These are phyloP conservation scores for Brachionus rubens DNA, from an alignment of 1,140 invertebrate genomes.

Conservation along the genomic window DNA sequence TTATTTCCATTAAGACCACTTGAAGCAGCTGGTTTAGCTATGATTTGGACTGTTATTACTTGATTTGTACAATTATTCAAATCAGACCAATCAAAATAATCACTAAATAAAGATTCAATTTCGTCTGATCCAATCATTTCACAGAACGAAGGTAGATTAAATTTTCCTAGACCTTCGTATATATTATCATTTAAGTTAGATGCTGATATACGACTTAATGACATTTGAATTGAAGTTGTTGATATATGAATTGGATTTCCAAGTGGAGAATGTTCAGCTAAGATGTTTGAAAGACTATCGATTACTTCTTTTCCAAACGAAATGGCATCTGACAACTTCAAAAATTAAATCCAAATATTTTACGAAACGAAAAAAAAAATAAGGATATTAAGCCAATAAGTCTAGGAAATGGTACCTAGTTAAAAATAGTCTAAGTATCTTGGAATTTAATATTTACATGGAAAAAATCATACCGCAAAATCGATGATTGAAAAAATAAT, in stretches of 20 bases:
- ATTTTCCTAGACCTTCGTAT: slow-evolving; percentile 9
- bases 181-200: not conserved
- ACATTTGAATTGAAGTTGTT: not conserved
- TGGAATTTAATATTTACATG: too few species aligned
- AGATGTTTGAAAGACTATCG: not conserved
- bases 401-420: too few species aligned
- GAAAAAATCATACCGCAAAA: too few species aligned
- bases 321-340: slow-evolving; percentile 24
- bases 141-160: slow-evolving; percentile 7
- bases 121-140: not conserved
- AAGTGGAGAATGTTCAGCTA: not conserved
- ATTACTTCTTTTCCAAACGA: not conserved
- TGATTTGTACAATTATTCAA: slow-evolving; percentile 6
- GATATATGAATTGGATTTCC: not conserved
- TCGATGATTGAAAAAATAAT: too few species aligned
- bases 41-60: slow-evolving; percentile 1
- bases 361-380: too few species aligned
- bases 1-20: slow-evolving; percentile 37
- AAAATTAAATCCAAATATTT: too few species aligned
- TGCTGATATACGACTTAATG: not conserved
- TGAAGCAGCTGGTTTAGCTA: not conserved
- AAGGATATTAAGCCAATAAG: too few species aligned
- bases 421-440: too few species aligned
- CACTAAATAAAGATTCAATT: not conserved
- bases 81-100: slow-evolving; percentile 8